Conservation (phyloP, 2,797 vertebrate species). For the Sebastes vulpes region DNA sequence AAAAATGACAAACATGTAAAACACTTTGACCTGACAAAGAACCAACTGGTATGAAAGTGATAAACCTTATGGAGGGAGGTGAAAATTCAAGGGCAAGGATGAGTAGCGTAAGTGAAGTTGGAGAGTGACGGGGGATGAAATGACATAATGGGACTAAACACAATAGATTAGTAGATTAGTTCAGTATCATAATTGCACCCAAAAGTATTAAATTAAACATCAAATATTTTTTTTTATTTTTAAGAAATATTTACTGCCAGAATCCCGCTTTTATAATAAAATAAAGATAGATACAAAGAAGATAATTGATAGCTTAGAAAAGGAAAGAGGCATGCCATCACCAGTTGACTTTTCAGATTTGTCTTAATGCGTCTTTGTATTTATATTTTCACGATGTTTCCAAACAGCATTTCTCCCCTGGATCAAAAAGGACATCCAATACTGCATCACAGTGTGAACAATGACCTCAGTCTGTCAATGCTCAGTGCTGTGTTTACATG, state of each 20-base stretch:
- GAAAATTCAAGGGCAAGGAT: neutral
- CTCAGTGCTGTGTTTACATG: constrained; percentile 20
- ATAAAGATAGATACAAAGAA: neutral
- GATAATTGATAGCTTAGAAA: neutral
- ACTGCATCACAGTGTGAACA: constrained; percentile 2
- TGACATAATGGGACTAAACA: neutral
- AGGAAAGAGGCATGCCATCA: neutral
- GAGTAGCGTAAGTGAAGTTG: neutral
- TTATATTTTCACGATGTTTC: neutral
- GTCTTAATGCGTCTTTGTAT: neutral
- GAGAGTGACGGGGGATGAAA: neutral
- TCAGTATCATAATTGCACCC: neutral
- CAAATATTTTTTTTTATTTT: neutral
- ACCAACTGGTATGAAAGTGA: neutral
- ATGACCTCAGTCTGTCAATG: constrained; percentile 3
- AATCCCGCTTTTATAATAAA: neutral
- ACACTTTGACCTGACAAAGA: too few species aligned
- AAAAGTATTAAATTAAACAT: neutral
- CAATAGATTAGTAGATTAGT: neutral
- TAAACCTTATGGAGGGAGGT: neutral
- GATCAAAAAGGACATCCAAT: constrained; percentile 6
- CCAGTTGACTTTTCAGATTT: neutral
- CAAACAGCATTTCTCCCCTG: neutral
- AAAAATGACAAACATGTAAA: too few species aligned
- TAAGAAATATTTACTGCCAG: neutral